These are phyloP conservation scores for Penaeus monodon DNA, from an alignment of 2,888 invertebrate species.

Conservation along the genomic window DNA sequence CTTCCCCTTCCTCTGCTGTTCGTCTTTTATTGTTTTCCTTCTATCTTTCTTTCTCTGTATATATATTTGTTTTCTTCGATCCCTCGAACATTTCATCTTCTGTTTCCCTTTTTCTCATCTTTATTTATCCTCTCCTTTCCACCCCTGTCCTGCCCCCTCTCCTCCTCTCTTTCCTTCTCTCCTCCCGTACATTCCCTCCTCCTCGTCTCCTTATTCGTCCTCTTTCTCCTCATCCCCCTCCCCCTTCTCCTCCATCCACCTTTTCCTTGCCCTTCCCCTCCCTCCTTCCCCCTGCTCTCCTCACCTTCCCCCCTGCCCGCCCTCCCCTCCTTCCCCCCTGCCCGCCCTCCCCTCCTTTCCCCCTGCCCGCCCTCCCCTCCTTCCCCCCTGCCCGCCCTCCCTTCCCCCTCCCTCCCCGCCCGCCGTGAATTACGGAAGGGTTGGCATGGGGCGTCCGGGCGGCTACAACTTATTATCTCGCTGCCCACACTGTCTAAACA, in stretches of 20 bases:
- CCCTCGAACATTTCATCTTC: too few species aligned
- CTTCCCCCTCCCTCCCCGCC: not conserved
- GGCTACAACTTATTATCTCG: conserved; percentile 38
- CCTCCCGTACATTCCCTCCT: not conserved
- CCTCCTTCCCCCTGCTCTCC: not conserved
- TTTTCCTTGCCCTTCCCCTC: not conserved
- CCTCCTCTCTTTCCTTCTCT: not conserved
- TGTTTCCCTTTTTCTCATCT: not conserved
- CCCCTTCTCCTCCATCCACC: not conserved
- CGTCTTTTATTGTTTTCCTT: too few species aligned
- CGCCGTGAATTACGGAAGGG: conserved; percentile 41
- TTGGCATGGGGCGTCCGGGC: conserved; percentile 34
- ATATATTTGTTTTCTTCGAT: too few species aligned
- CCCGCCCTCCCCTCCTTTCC: not conserved
- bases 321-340: not conserved
- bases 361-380: not conserved
- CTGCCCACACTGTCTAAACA: conserved; percentile 35
- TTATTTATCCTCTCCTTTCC: not conserved
- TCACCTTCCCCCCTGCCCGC: not conserved
- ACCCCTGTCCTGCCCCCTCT: not conserved
- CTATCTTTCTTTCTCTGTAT: too few species aligned
- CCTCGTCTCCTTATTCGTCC: not conserved
- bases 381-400: not conserved
- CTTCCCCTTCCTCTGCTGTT: too few species aligned
- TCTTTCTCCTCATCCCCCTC: not conserved